These are phyloP conservation scores for Greenwoodochromis staneri DNA, from an alignment of 2,113 vertebrate genomes.

Conservation along the genomic window DNA sequence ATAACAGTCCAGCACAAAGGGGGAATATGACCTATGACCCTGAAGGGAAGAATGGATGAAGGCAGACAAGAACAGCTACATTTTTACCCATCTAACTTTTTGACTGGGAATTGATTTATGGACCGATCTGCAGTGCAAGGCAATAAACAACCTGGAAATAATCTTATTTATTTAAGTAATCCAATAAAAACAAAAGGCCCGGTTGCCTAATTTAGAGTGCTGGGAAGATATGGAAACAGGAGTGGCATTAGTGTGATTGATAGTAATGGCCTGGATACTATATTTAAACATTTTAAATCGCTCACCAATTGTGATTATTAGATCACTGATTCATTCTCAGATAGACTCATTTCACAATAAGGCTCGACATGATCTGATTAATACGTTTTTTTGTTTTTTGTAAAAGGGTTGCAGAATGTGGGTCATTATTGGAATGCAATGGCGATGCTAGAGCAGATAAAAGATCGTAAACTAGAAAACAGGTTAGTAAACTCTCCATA, in stretches of 20 bases:
- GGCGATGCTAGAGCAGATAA: background rate
- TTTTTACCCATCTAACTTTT: conserved; percentile 15
- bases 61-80: background rate
- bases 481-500: background rate
- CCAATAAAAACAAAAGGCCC: background rate
- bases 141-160: background rate
- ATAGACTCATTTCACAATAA: background rate
- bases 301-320: background rate
- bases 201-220: background rate
- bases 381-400: background rate
- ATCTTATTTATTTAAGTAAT: background rate
- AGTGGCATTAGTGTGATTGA: background rate
- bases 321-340: background rate
- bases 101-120: background rate
- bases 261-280: background rate
- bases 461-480: background rate
- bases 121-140: background rate
- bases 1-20: conserved; percentile 45
- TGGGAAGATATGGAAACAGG: background rate
- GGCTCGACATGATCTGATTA: background rate
- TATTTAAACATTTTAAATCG: background rate
- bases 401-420: background rate
- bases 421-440: background rate
- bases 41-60: background rate
- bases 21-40: conserved; percentile 56